Evolutionary conservation across 2,113 vertebrate genomes (phyloP), one percentile per base, ranked within the genome.

Genomic region (Cettia cetti): DNA sequence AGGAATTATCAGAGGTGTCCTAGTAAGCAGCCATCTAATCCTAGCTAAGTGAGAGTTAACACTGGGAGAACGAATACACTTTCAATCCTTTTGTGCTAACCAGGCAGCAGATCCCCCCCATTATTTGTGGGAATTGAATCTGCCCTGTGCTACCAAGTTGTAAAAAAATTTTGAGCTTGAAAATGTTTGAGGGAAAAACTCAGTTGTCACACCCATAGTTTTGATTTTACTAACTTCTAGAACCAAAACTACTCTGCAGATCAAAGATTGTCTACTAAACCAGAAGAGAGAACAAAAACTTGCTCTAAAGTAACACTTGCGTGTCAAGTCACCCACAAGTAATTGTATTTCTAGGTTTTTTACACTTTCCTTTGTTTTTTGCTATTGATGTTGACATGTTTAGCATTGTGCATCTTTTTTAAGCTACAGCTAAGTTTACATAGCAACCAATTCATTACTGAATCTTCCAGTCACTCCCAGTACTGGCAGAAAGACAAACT

Each of bases 41-140:
- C 64, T 18, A 75, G 39, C 39, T 54, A 16, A 56, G 57, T 35
- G 33, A 66, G 60, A 59, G 60, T 7, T 35, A 65, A 69, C 54
- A 11, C 44, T 13, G 9, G 37, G 31, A 57, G 50, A 75, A 37
- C 0, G 0, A 88, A 23, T 30, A 10, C 16, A 24, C 31, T 69
- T 74, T 64, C 28, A n/a, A 4, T 37, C 30, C 39, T 35, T 35
- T 18, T 26, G 27, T 12, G 47, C 53, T 64, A 30, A 54, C 30
- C 37, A 49, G 57, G 40, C 64, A 65, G 42, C 33, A 59, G 21
- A 50, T 33, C 21, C 24, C 35, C 35, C 0, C 0, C 11, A 31
- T 56, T n/a, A 5, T 15, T 35, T 26, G 42, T 33, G 72, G 50
- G 37, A 89, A 57, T 12, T n/a, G 31, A 31, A 40, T 53, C 53